phyloP scores from a whole-genome alignment of 2,888 invertebrate species.

The Palloptera scutellata region DNA sequence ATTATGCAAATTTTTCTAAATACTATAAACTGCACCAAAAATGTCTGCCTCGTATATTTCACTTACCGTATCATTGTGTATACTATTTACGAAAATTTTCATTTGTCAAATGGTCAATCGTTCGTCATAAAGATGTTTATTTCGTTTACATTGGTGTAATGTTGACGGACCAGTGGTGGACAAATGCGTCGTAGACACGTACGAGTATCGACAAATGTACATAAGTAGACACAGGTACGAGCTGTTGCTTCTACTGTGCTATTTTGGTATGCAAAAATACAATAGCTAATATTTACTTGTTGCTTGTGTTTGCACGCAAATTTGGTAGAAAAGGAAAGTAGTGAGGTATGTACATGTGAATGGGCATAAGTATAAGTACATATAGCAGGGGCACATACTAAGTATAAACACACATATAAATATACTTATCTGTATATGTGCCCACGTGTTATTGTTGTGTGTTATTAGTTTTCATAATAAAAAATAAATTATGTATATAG shows the following conservation, averaged over 20 bases:
- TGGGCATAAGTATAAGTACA: slow-evolving; percentile 6
- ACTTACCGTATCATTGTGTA: slow-evolving; percentile 21
- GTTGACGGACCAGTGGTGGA: background rate
- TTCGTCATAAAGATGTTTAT: slow-evolving; percentile 39
- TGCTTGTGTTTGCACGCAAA: slow-evolving; percentile 24
- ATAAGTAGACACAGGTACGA: slow-evolving; percentile 5
- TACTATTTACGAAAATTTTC: slow-evolving; percentile 28
- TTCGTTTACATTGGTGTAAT: background rate
- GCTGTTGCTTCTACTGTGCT: background rate
- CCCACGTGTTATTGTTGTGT: too few species aligned
- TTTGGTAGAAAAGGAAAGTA: slow-evolving; percentile 37
- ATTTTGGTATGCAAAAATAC: slow-evolving; percentile 12
- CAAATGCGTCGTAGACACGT: background rate
- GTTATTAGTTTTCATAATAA: too few species aligned
- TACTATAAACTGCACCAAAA: slow-evolving; percentile 31
- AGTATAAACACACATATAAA: background rate
- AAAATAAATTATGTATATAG: too few species aligned
- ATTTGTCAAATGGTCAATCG: slow-evolving; percentile 44
- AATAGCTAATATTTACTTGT: slow-evolving; percentile 14
- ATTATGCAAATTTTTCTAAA: slow-evolving; percentile 34
- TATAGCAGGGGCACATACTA: background rate
- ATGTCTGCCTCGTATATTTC: slow-evolving; percentile 25
- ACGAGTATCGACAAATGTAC: background rate
- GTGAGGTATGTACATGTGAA: slow-evolving; percentile 23
- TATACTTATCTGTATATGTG: too few species aligned